These are phyloP conservation scores for Meteorus cinctellus DNA, from an alignment of 2,888 invertebrate genomes.

Conservation along the genomic window DNA sequence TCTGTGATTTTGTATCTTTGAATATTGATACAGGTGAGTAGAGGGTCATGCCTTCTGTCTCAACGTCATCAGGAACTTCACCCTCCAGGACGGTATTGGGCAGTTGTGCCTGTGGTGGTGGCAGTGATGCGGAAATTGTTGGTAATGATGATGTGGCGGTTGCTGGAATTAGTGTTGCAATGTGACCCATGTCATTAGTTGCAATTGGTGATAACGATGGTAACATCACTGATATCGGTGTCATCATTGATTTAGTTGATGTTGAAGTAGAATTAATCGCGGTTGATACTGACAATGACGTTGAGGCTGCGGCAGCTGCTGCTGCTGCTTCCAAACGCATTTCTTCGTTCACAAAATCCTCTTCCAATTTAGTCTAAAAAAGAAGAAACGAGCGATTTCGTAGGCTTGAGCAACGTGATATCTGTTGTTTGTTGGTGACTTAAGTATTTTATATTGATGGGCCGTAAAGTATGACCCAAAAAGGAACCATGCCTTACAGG, in stretches of 20 bases:
- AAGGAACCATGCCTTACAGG: slow-evolving; percentile 73
- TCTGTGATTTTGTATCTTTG: slow-evolving; percentile 63
- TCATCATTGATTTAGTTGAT: slow-evolving; percentile 56
- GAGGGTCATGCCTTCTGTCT: slow-evolving; percentile 59
- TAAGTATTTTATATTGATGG: slow-evolving; percentile 46
- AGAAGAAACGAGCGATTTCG: slow-evolving; percentile 51
- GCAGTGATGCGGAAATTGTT: slow-evolving; percentile 58
- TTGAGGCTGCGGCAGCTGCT: slow-evolving; percentile 24
- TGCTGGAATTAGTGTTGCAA: slow-evolving; percentile 58
- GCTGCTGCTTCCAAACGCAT: slow-evolving; percentile 62
- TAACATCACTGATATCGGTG: slow-evolving; percentile 66
- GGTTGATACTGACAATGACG: slow-evolving; percentile 18
- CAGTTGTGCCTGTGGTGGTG: slow-evolving; percentile 54
- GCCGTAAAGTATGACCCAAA: slow-evolving; percentile 59
- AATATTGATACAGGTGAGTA: slow-evolving; percentile 61
- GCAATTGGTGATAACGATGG: slow-evolving; percentile 66
- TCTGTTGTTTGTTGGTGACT: slow-evolving; percentile 42
- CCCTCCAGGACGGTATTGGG: slow-evolving; percentile 56
- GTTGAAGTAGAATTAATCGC: slow-evolving; percentile 32
- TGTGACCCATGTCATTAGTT: slow-evolving; percentile 60
- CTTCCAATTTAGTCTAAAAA: slow-evolving; percentile 71
- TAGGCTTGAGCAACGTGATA: slow-evolving; percentile 44
- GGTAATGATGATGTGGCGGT: slow-evolving; percentile 56
- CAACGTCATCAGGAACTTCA: slow-evolving; percentile 64
- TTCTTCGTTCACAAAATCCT: slow-evolving; percentile 69